Base-by-base conservation (phyloP, 1,140 invertebrate genomes). In the Phthorimaea operculella region DNA sequence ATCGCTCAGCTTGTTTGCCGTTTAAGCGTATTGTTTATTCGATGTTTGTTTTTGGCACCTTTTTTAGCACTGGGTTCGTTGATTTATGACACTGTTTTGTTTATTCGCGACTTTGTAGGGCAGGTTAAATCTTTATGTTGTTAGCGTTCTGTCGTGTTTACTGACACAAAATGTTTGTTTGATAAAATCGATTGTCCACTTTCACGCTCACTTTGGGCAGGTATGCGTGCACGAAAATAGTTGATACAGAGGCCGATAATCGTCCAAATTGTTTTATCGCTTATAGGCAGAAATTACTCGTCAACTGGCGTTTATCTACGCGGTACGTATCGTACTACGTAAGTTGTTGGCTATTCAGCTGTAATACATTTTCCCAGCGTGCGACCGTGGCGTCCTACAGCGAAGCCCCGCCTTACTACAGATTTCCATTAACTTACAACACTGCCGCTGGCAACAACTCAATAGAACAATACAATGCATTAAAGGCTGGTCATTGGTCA, bases 341-440 rank as follows among this genome's bases (percentile, higher is more conserved):
- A 39, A 39, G 36, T 39, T 39, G 10, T 39, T 3, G 36, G 10
- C 36, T 39, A n/a, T n/a, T 39, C 10, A 39, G 8, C 36, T n/a
- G 10, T 10, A n/a, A 39, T 39, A 39, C 10, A 12, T 2, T 10
- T 11, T 39, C 36, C 10, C 36, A 39, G 36, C n/a, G n/a, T 39
- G 36, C 10, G 36, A 12, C 36, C n/a, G n/a, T 28, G 1, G 36
- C 16, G 12, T 16, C 53, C 28, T 51, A 45, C 47, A 44, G 51
- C 45, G 28, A 53, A 33, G 54, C 48, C 44, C 42, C 12, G 34
- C 44, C 49, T 58, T 58, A 65, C 66, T 44, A 64, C 52, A 56
- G 49, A 60, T 57, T 64, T 64, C 65, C 65, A 68, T 68, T 64
- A 64, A 63, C 62, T 61, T 60, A 58, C 57, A 57, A 57, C 52